phyloP scores from a whole-genome alignment of 2,797 vertebrate species.

The Sciaenops ocellatus region DNA sequence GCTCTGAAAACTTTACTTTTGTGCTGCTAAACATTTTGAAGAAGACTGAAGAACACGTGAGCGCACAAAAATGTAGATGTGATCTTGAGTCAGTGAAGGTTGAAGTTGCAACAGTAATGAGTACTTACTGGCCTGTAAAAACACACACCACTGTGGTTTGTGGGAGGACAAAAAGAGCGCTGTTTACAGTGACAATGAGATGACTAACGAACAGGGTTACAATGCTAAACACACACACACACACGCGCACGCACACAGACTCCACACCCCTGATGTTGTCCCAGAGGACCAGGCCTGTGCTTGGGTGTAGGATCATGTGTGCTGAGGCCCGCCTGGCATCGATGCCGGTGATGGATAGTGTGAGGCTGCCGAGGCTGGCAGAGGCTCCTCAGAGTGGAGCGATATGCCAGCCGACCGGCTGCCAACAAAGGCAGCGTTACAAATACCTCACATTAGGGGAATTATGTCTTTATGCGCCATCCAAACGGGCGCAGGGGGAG shows the following conservation, averaged over 20 bases:
- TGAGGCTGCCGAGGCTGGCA: slow-evolving; percentile 46
- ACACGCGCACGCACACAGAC: background rate
- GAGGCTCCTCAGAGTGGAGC: slow-evolving; percentile 50
- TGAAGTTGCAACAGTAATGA: slow-evolving; percentile 53
- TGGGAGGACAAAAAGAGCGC: slow-evolving; percentile 59
- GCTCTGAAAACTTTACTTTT: background rate
- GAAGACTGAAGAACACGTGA: background rate
- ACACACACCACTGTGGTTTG: slow-evolving; percentile 53
- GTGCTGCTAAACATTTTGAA: background rate
- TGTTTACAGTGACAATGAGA: slow-evolving; percentile 68
- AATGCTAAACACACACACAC: slow-evolving; percentile 21
- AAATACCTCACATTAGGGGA: slow-evolving; percentile 81
- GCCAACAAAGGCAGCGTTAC: slow-evolving; percentile 77
- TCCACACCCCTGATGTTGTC: slow-evolving; percentile 19
- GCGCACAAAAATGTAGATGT: slow-evolving; percentile 15
- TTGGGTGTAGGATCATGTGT: slow-evolving; percentile 56
- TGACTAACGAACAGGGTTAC: slow-evolving; percentile 43
- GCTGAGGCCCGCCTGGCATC: slow-evolving; percentile 61
- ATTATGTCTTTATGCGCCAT: slow-evolving; percentile 74
- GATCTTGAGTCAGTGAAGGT: slow-evolving; percentile 30
- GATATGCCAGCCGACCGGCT: slow-evolving; percentile 55
- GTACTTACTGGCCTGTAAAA: slow-evolving; percentile 52
- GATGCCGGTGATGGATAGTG: slow-evolving; percentile 61
- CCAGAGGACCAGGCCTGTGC: slow-evolving; percentile 35
- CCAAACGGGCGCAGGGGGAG: slow-evolving; percentile 46